Base-by-base conservation (phyloP, 2,888 invertebrate genomes). In the Silvanus unidentatus region DNA sequence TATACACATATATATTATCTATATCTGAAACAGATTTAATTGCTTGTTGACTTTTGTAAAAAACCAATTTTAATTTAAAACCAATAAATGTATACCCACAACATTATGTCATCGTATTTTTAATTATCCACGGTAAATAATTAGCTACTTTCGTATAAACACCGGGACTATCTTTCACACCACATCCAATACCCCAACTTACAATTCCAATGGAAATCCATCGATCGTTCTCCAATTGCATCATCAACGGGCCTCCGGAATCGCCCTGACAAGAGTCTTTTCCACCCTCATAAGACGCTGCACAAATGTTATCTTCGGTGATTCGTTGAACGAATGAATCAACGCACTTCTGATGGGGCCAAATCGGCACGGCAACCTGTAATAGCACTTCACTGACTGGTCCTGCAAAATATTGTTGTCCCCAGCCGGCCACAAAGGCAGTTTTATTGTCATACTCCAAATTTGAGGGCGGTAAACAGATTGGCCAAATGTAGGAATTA, bases 251-350 rank as follows among this genome's bases (percentile, higher is more conserved):
- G 1, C 92, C 92, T 9, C 91, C 91, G n/a, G 71, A 89, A 68
- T 91, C 89, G 8, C 88, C 89, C 86, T 87, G 85, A 60, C 91
- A 92, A 10, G 89, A 83, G 64, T 92, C 92, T 48, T 82, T 82
- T 1, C 88, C 87, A 0, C 89, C 90, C 39, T 83, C 79, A 16
- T 75, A 79, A 0, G 76, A 80, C 6, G 88, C 90, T 1, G 91
- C 92, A 62, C 91, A 92, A 30, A 92, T 58, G 16, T 79, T 79
- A 43, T 81, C 82, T 0, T 83, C 78, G 30, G 83, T 79, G 39
- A 90, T 78, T 16, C 75, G 72, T 54, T 82, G 80, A 0, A 81
- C 74, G 63, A 84, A 85, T 2, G 80, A 74, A 2, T 75, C 67
- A 1, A 74, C 68, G 60, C 91, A 91, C 29, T 73, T 73, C 14